phyloP scores from a whole-genome alignment of 2,797 vertebrate species.

The Hypotaenidia okinawae region DNA sequence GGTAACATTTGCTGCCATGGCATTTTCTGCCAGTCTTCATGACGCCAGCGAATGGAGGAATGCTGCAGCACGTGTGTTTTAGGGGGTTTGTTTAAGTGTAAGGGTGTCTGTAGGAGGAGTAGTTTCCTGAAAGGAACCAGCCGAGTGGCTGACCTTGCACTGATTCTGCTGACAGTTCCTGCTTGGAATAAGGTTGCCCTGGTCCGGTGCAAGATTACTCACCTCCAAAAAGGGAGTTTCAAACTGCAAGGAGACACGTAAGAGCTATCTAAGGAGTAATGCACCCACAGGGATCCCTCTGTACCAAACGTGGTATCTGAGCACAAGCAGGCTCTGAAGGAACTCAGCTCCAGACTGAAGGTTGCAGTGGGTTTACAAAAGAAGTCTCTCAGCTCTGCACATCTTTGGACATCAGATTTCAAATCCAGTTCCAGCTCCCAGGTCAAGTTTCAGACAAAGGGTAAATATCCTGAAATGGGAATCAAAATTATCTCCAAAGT shows the following conservation, averaged over 20 bases:
- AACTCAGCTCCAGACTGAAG: background rate
- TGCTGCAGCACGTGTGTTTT: background rate
- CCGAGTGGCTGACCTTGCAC: conserved; percentile 9
- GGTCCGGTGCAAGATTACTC: conserved; percentile 9
- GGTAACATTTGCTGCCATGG: conserved; percentile 54
- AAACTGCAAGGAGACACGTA: background rate
- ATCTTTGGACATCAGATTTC: background rate
- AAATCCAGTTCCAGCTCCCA: background rate
- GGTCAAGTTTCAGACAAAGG: background rate
- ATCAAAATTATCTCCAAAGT: background rate
- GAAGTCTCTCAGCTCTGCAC: background rate
- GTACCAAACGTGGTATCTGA: background rate
- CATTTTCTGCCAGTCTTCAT: conserved; percentile 47
- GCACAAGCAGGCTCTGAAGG: background rate
- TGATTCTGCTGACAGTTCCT: conserved; percentile 46
- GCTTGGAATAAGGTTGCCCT: conserved; percentile 35
- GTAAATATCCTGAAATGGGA: background rate
- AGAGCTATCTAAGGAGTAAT: background rate
- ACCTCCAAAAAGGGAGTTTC: conserved; percentile 16
- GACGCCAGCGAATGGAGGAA: background rate
- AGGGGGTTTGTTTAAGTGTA: conserved; percentile 33
- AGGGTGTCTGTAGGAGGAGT: conserved; percentile 33
- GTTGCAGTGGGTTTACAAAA: background rate
- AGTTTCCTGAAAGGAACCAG: conserved; percentile 58
- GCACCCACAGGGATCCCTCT: background rate